phyloP scores from a whole-genome alignment of 2,888 invertebrate species.

The Nowickia ferox region DNA sequence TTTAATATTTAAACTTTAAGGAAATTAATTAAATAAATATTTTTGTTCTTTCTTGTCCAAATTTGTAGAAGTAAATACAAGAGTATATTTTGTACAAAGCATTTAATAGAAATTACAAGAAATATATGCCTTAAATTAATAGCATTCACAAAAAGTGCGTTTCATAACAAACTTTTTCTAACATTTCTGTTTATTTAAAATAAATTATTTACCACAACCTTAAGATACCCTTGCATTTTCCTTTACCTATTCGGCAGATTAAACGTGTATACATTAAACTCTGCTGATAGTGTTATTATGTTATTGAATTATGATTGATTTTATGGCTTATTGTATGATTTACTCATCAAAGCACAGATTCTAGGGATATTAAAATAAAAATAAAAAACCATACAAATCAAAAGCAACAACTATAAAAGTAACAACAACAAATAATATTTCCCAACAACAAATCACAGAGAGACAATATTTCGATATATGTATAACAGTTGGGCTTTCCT shows the following conservation, averaged over 20 bases:
- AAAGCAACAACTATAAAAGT: not conserved
- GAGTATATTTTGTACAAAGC: too few species aligned
- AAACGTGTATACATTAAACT: constrained; percentile 12
- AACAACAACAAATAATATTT: not conserved
- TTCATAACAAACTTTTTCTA: not conserved
- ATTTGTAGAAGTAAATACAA: too few species aligned
- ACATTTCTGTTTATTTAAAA: not conserved
- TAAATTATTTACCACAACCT: not conserved
- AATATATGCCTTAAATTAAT: too few species aligned
- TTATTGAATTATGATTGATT: constrained; percentile 67
- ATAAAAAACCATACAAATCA: not conserved
- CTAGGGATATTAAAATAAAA: constrained; percentile 24
- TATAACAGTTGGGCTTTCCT: constrained; percentile 31
- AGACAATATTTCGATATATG: not conserved
- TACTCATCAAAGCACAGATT: constrained; percentile 63
- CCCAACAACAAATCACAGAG: not conserved
- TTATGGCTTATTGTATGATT: constrained; percentile 63
- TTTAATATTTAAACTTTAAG: too few species aligned
- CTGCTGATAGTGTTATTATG: constrained; percentile 47
- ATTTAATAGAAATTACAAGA: too few species aligned
- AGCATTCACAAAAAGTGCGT: too few species aligned
- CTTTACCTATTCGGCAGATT: not conserved
- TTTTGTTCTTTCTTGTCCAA: too few species aligned
- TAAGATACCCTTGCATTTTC: not conserved
- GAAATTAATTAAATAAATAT: too few species aligned